Conservation (phyloP, 2,797 vertebrate genomes). For the Rhadinocentrus ornatus region DNA sequence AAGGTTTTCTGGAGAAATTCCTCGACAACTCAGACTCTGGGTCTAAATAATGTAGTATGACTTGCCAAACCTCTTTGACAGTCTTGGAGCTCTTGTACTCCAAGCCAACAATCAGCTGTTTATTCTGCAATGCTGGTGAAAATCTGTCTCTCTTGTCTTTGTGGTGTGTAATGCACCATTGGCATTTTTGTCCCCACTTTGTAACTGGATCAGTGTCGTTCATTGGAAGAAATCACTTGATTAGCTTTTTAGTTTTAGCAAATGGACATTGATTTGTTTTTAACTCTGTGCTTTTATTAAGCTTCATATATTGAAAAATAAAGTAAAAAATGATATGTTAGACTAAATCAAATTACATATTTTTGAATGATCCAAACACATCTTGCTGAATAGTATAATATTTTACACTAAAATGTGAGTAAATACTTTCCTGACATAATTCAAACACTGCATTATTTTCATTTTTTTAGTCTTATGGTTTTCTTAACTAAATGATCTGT, state of each 20-base stretch:
- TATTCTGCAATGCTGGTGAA: background rate
- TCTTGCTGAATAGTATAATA: background rate
- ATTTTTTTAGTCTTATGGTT: background rate
- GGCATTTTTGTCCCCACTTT: background rate
- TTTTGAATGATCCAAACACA: background rate
- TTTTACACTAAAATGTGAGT: background rate
- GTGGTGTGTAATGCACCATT: background rate
- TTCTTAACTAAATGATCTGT: background rate
- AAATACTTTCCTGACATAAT: background rate
- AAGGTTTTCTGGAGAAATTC: slow-evolving; percentile 48
- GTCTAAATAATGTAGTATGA: slow-evolving; percentile 45
- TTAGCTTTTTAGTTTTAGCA: background rate
- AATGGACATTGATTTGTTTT: background rate
- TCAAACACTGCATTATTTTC: background rate
- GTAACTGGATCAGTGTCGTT: background rate
- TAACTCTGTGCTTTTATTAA: no score
- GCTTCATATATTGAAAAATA: no score
- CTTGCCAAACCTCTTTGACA: slow-evolving; percentile 8
- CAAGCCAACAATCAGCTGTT: background rate
- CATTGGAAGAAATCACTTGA: background rate
- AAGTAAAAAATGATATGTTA: background rate
- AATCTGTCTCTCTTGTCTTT: background rate
- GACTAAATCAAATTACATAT: background rate
- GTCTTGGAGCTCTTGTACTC: background rate
- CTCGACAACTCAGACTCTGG: slow-evolving; percentile 28